These are phyloP conservation scores for Hirundichthys speculiger DNA, from an alignment of 2,113 vertebrate genomes.

Conservation along the genomic window DNA sequence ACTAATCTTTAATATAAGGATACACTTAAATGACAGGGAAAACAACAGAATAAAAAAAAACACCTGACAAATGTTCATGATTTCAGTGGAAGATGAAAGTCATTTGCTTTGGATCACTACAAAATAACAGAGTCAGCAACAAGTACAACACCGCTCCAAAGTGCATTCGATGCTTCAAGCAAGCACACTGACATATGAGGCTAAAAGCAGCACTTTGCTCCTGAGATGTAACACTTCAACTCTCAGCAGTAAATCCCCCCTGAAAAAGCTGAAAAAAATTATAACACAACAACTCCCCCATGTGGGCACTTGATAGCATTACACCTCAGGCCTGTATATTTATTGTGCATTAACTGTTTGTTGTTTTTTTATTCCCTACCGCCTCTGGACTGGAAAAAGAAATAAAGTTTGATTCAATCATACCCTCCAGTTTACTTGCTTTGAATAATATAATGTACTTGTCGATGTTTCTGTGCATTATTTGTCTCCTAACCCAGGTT, in stretches of 20 bases:
- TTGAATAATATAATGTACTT: too few species aligned
- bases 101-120: not conserved
- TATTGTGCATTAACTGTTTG: too few species aligned
- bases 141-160: conserved; percentile 1
- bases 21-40: too few species aligned
- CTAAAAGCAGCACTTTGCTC: not conserved
- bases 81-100: too few species aligned
- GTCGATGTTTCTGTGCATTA: too few species aligned
- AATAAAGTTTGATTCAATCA: not conserved
- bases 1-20: too few species aligned
- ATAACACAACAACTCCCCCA: conserved; percentile 42
- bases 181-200: not conserved
- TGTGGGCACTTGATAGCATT: not conserved
- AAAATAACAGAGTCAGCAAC: rapidly evolving
- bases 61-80: too few species aligned
- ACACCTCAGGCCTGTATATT: not conserved
- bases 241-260: not conserved
- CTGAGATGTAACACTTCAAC: not conserved
- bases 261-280: not conserved
- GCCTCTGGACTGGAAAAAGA: not conserved
- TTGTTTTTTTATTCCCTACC: too few species aligned
- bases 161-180: not conserved
- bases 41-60: too few species aligned
- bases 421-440: too few species aligned
- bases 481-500: too few species aligned